These are phyloP conservation scores for Tiaroga cobitis DNA, from an alignment of 2,797 vertebrate genomes.

Conservation along the genomic window DNA sequence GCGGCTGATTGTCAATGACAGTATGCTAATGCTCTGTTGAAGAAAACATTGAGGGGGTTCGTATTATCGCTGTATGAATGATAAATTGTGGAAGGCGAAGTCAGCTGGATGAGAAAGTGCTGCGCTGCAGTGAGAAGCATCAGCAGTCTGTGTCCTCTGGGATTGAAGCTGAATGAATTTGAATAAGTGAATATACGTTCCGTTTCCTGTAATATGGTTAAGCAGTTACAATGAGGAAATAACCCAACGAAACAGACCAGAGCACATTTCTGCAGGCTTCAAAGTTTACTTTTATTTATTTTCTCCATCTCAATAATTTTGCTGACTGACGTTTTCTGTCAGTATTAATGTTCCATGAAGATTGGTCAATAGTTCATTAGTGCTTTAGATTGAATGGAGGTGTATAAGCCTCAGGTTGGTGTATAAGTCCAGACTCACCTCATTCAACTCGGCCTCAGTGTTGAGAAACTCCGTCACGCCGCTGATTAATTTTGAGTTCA, in stretches of 20 bases:
- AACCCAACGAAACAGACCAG: background rate
- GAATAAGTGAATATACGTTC: constrained; percentile 42
- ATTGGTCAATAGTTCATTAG: background rate
- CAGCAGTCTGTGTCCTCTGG: constrained; percentile 40
- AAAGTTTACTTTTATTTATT: constrained; percentile 2
- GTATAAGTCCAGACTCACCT: constrained; percentile 81
- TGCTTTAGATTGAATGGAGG: constrained; percentile 6
- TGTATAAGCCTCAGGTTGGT: background rate
- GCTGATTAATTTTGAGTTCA: constrained; percentile 96
- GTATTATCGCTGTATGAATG: constrained; percentile 29
- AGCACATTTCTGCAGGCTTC: background rate
- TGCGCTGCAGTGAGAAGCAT: constrained; percentile 31
- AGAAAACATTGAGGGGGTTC: constrained; percentile 4
- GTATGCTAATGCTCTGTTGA: constrained; percentile 44
- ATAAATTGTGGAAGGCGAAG: background rate
- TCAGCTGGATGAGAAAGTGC: constrained; percentile 41
- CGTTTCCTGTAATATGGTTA: constrained; percentile 30
- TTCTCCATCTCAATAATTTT: background rate
- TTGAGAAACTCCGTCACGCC: constrained; percentile 98
- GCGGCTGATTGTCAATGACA: constrained; percentile 38
- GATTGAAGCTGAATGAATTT: constrained; percentile 41
- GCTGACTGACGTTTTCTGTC: background rate
- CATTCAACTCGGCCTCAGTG: constrained; percentile 88
- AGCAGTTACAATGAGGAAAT: constrained; percentile 13
- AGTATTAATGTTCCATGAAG: constrained; percentile 4